Conservation (phyloP, 2,888 invertebrate species). For the Colostygia pectinataria region DNA sequence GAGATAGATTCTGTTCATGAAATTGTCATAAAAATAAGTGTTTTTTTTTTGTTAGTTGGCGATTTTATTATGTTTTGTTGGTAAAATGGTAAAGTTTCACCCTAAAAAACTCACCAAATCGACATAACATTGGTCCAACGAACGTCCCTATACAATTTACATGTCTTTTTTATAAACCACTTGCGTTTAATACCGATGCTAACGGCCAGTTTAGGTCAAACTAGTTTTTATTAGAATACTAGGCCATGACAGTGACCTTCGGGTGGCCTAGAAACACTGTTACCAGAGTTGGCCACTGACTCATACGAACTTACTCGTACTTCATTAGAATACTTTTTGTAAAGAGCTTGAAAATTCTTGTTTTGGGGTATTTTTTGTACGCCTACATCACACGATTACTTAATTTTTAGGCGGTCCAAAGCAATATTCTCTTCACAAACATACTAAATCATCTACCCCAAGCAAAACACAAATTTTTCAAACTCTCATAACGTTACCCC, state of each 20-base stretch:
- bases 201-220: slow-evolving; percentile 19
- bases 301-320: too few relatives aligned
- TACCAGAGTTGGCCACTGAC: too few relatives aligned
- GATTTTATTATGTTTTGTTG: background rate
- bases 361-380: background rate
- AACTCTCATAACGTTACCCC: too few relatives aligned
- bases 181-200: slow-evolving; percentile 29
- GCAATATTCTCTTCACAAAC: too few relatives aligned
- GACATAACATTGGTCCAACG: slow-evolving; percentile 72
- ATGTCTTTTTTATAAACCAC: slow-evolving; percentile 68
- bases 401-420: too few relatives aligned
- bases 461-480: too few relatives aligned
- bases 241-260: too few relatives aligned
- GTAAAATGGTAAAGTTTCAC: slow-evolving; percentile 15
- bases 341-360: slow-evolving; percentile 6
- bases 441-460: too few relatives aligned
- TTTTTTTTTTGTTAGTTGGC: background rate
- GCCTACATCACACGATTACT: too few relatives aligned
- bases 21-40: background rate
- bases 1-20: too few relatives aligned
- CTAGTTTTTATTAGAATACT: slow-evolving; percentile 1
- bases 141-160: slow-evolving; percentile 61
- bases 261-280: too few relatives aligned
- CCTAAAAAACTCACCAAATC: slow-evolving; percentile 42
- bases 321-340: background rate